Base-by-base conservation (phyloP, 2,113 vertebrate genomes). In the Collichthys lucidus region DNA sequence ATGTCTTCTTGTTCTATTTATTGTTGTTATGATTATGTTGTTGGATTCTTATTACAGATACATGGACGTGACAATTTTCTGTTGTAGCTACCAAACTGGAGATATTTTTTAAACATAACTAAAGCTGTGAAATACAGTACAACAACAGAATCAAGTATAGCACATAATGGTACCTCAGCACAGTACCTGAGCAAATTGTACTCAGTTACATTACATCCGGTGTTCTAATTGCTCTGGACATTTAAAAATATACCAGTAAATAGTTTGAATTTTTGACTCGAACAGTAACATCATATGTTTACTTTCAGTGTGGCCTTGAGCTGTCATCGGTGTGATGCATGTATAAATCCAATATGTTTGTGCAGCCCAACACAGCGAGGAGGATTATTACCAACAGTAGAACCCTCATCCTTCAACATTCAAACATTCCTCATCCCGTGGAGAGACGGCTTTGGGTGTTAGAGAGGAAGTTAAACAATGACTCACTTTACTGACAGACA, bases 401-500 rank as follows among this genome's bases (percentile, higher is more conserved):
- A 91, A 75, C 84, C 86, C 77, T 75, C 80, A 88, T 90, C 89
- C 81, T 77, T 91, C 88, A 86, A 86, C 90, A 89, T 90, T 81
- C 88, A 84, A 88, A 92, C 90, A 88, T 92, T 90, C 85, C 83
- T 82, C 74, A 16, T 87, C 79, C 89, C 15, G 61, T 57, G 74
- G 85, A 89, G 92, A 82, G 85, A 83, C 57, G 66, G 69, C 77
- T 90, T 86, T 87, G 80, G 89, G 89, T 90, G 91, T 91, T 87
- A 82, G 83, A 85, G 70, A 89, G 87, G 91, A 92, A 92, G 92
- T 93, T 90, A 88, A 93, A 92, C 88, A 91, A 91, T 92, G 89
- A 91, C 83, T 88, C 90, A 89, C 86, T 88, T 85, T 83, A 87
- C 89, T 94, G 93, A 94, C 82, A 89, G 93, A 94, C 92, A 88